Base-by-base conservation (phyloP, 2,888 invertebrate species). In the Hypena proboscidalis region DNA sequence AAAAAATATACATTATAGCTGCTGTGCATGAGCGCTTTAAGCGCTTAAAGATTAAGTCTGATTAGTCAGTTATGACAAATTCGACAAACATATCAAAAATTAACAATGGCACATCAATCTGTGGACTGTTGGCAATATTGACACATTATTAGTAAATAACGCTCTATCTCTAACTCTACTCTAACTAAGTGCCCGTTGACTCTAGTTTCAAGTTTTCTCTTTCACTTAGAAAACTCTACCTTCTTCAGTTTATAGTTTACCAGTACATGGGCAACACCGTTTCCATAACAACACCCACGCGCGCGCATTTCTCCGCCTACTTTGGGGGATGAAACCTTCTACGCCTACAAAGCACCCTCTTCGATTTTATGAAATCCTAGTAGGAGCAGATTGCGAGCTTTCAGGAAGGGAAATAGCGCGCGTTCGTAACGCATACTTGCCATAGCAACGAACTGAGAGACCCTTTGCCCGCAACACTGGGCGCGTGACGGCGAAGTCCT, bases 341-440 rank as follows among this genome's bases (percentile, higher is more conserved):
- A 48, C 47, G 30, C 47, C 47, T 57, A 43, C 80, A 74, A 76
- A 76, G 57, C 6, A 78, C 62, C 58, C 41, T 59, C 58, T 54
- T n/a, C 25, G 20, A 1, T 10, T 46, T 80, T 83, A 83, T 94
- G 92, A 41, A 69, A 32, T 62, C 93, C 93, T 92, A 77, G 77
- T 92, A 76, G 71, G 73, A 85, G 85, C 91, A 92, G 93, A 93
- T 92, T 92, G 89, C 91, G 87, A 91, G 92, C 93, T 94, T 93
- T 93, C 94, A 94, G 93, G 93, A 93, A 93, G 90, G 83, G 77
- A 81, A 83, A 74, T 66, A 65, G 64, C 70, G 58, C 70, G 66
- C 70, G 59, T 70, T 67, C 59, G 48, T 39, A 52, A 60, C 71
- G 67, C 73, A 76, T 70, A 69, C 61, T 70, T 66, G 61, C 51